phyloP scores from a whole-genome alignment of 92 coral and sea anemone species.

The Meandrina meandrites region DNA sequence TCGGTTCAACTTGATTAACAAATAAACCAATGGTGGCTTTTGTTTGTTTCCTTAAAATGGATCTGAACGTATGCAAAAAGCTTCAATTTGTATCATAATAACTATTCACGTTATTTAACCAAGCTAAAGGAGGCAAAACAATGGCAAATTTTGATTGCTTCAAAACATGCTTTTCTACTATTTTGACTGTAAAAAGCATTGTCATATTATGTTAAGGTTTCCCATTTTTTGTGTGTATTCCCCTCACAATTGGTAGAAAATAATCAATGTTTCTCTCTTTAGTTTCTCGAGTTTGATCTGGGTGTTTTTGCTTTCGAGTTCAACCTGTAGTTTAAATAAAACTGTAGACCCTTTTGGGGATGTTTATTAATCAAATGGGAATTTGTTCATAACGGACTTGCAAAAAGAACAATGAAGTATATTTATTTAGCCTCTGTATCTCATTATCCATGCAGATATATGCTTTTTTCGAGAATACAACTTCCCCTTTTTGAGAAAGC shows the following conservation, averaged over 20 bases:
- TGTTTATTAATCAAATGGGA: conserved; percentile 42
- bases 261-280: background rate
- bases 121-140: background rate
- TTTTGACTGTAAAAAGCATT: background rate
- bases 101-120: background rate
- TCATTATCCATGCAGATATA: conserved; percentile 54
- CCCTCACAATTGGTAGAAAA: background rate
- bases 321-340: conserved; percentile 13
- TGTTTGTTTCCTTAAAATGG: background rate
- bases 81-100: conserved; percentile 23
- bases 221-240: background rate
- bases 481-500: conserved; percentile 25
- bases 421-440: conserved; percentile 35
- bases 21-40: background rate
- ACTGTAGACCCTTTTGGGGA: conserved; percentile 16
- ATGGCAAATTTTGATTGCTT: background rate
- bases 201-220: background rate
- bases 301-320: conserved; percentile 2
- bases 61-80: background rate
- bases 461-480: conserved; percentile 23
- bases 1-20: background rate
- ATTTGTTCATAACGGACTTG: conserved; percentile 36
- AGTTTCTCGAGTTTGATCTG: background rate
- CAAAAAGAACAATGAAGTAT: conserved; percentile 63
- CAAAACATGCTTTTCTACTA: background rate